Conservation (phyloP, 2,888 invertebrate genomes). For the Ophion ventricosus region DNA sequence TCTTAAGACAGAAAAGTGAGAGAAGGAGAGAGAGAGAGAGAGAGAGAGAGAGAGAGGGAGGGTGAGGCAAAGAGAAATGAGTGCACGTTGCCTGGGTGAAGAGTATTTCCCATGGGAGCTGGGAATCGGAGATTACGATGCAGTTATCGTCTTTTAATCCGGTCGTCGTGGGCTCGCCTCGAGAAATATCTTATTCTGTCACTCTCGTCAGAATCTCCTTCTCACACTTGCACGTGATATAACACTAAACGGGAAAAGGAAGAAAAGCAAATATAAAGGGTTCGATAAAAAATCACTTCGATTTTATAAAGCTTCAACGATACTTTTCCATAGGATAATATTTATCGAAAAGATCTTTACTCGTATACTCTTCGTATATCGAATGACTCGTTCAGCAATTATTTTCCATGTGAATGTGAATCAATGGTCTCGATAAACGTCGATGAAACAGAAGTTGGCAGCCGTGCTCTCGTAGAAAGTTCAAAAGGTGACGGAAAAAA, state of each 20-base stretch:
- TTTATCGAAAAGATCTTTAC: background rate
- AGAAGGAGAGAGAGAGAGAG: background rate
- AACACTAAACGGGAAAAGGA: background rate
- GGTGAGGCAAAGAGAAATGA: background rate
- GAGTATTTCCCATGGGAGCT: slow-evolving; percentile 73
- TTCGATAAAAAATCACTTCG: slow-evolving; percentile 3
- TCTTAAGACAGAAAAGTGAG: slow-evolving; percentile 47
- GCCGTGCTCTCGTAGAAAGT: too few species aligned
- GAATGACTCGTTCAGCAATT: too few species aligned
- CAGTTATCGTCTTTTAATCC: slow-evolving; percentile 76
- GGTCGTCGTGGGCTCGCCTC: slow-evolving; percentile 36
- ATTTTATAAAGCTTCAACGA: background rate
- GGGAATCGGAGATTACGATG: slow-evolving; percentile 75
- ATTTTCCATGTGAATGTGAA: too few species aligned
- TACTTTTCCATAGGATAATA: background rate
- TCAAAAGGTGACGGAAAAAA: too few species aligned
- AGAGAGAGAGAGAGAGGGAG: background rate
- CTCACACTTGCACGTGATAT: slow-evolving; percentile 7
- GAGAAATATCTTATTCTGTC: slow-evolving; percentile 28
- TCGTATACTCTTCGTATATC: background rate
- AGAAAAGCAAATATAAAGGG: slow-evolving; percentile 13
- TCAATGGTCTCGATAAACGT: too few species aligned
- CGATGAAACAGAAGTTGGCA: too few species aligned
- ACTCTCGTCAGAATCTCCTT: background rate
- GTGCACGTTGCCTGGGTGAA: slow-evolving; percentile 29